Conservation (phyloP, 2,113 vertebrate species). For the Scolopax mira region DNA sequence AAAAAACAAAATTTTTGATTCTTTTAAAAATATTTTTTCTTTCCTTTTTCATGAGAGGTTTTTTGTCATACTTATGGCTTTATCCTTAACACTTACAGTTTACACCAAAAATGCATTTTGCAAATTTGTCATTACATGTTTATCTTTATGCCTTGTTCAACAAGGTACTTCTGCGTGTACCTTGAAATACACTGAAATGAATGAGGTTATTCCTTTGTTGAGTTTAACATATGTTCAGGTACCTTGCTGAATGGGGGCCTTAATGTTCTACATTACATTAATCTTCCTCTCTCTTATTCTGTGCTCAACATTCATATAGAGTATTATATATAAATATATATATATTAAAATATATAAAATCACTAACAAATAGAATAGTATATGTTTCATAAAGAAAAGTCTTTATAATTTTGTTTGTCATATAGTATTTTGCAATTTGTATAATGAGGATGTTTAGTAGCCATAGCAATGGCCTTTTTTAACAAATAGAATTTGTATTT, state of each 20-base stretch:
- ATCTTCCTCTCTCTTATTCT: conserved; percentile 41
- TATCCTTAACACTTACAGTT: conserved; percentile 2
- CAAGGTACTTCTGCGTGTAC: not conserved
- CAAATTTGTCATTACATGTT: not conserved
- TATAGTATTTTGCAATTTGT: conserved; percentile 82
- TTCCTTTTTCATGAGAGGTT: not conserved
- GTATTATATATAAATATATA: conserved; percentile 40
- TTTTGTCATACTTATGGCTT: not conserved
- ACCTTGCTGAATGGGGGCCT: not conserved
- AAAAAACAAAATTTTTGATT: not conserved
- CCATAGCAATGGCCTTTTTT: conserved; percentile 76
- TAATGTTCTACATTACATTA: not conserved
- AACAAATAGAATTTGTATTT: conserved; percentile 84
- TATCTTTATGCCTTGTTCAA: not conserved
- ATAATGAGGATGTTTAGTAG: conserved; percentile 78
- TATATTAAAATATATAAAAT: conserved; percentile 28
- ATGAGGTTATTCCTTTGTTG: not conserved
- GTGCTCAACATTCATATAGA: conserved; percentile 40
- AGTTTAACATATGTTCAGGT: not conserved
- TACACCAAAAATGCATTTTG: conserved; percentile 42
- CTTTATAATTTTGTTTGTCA: conserved; percentile 79
- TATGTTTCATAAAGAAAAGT: conserved; percentile 73
- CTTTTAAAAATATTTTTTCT: not conserved
- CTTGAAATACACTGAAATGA: not conserved
- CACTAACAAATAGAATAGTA: conserved; percentile 65